phyloP scores from a whole-genome alignment of 2,888 invertebrate species.

The Cryptophagus acutangulus region DNA sequence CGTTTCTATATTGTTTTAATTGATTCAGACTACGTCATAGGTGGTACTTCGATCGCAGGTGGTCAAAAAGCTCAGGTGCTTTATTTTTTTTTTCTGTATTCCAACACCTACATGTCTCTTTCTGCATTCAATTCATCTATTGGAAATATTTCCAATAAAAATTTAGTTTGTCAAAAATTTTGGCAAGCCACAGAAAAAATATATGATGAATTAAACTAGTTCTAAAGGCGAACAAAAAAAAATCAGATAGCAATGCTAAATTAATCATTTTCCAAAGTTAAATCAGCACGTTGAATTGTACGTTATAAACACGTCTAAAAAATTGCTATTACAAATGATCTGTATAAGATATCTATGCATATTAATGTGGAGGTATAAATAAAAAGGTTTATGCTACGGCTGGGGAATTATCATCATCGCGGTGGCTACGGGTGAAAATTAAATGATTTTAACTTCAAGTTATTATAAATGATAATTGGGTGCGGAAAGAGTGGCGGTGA shows the following conservation, averaged over 20 bases:
- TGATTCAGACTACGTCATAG: constrained; percentile 25
- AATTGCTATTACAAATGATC: constrained; percentile 31
- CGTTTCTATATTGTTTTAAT: constrained; percentile 22
- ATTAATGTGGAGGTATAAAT: constrained; percentile 25
- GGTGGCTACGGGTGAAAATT: constrained; percentile 28
- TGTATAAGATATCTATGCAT: constrained; percentile 32
- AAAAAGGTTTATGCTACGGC: not conserved
- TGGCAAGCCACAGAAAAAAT: too few relatives aligned
- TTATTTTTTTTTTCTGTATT: too few relatives aligned
- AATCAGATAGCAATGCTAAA: too few relatives aligned
- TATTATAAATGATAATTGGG: constrained; percentile 23
- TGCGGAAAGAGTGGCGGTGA: constrained; percentile 17
- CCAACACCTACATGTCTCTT: too few relatives aligned
- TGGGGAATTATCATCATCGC: constrained; percentile 5
- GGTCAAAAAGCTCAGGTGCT: constrained; percentile 26
- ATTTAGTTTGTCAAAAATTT: too few relatives aligned
- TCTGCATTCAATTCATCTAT: too few relatives aligned
- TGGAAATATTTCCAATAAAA: too few relatives aligned
- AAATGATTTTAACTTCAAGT: constrained; percentile 18
- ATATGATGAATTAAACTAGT: too few relatives aligned
- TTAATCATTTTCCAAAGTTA: not conserved
- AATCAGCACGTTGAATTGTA: constrained; percentile 1
- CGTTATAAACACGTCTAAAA: too few relatives aligned
- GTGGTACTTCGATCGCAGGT: constrained; percentile 23
- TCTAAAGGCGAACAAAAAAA: too few relatives aligned